These are phyloP conservation scores for Podiceps cristatus DNA, from an alignment of 2,113 vertebrate species.

Conservation along the genomic window DNA sequence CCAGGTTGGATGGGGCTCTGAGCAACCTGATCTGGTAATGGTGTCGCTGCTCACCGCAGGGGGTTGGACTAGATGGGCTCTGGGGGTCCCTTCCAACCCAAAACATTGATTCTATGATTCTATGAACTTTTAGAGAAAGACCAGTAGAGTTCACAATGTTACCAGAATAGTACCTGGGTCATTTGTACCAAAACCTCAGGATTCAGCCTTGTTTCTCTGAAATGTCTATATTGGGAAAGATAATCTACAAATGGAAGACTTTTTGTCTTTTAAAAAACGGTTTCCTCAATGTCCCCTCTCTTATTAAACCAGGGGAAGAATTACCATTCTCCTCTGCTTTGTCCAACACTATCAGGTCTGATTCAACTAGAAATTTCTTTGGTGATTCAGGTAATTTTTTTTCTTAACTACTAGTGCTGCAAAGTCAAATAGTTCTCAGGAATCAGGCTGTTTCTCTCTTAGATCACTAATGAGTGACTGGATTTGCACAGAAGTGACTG, in stretches of 20 bases:
- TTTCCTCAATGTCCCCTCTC: neutral
- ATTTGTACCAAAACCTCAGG: neutral
- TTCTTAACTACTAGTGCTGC: neutral
- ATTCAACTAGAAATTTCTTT: neutral
- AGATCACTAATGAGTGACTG: neutral
- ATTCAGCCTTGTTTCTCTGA: neutral
- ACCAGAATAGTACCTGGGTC: neutral
- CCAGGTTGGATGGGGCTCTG: no score
- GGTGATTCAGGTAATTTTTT: neutral
- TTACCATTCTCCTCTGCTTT: neutral
- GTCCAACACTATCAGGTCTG: neutral
- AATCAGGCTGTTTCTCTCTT: neutral
- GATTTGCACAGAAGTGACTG: neutral
- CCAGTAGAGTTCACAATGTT: neutral
- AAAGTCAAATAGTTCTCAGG: neutral
- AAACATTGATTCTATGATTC: no score
- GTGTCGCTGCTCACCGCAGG: no score
- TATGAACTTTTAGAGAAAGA: neutral
- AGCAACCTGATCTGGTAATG: no score
- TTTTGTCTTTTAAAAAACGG: neutral
- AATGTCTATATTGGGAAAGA: neutral
- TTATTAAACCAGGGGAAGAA: neutral
- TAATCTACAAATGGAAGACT: neutral
- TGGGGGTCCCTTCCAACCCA: no score
- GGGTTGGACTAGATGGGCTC: no score